These are phyloP conservation scores for Pithys albifrons DNA, from an alignment of 2,113 vertebrate genomes.

Conservation along the genomic window DNA sequence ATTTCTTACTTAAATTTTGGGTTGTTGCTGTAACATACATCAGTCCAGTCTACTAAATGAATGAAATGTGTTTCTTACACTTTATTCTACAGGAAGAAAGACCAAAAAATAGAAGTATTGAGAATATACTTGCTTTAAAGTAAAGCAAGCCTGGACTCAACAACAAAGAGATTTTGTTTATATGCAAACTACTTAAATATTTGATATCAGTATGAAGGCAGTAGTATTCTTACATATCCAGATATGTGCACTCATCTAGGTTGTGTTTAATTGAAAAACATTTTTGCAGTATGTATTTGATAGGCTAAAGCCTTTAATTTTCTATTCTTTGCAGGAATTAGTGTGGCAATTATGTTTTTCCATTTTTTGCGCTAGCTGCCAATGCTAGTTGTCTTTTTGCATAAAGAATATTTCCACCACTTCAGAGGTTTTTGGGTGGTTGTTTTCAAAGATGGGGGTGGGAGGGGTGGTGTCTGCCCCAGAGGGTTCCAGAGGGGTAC, in stretches of 20 bases:
- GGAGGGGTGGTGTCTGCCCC: background rate
- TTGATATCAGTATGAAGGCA: background rate
- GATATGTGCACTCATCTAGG: conserved; percentile 1
- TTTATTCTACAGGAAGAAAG: background rate
- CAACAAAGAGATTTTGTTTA: background rate
- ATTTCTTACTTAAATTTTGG: background rate
- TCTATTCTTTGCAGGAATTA: conserved; percentile 17
- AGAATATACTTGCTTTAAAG: conserved; percentile 19
- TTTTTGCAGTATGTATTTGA: background rate
- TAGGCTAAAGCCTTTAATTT: background rate
- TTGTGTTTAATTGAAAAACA: conserved; percentile 14
- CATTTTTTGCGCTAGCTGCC: background rate
- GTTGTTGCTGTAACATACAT: background rate
- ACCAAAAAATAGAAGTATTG: background rate
- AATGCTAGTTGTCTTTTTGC: background rate
- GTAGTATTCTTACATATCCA: background rate
- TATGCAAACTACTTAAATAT: conserved; percentile 19
- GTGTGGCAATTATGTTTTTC: background rate
- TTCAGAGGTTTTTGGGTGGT: background rate
- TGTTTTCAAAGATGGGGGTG: background rate
- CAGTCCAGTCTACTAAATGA: background rate
- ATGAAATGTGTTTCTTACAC: background rate
- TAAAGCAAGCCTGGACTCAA: conserved; percentile 1
- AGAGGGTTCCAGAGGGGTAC: background rate
- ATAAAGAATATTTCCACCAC: background rate